A percentile compares a stretch with the other conserved stretches of the same genome.
These are phyloP conservation scores for Holothuria glaberrima DNA, from an alignment of 35 echinoderm and acorn worm species.

Conservation along the genomic window DNA sequence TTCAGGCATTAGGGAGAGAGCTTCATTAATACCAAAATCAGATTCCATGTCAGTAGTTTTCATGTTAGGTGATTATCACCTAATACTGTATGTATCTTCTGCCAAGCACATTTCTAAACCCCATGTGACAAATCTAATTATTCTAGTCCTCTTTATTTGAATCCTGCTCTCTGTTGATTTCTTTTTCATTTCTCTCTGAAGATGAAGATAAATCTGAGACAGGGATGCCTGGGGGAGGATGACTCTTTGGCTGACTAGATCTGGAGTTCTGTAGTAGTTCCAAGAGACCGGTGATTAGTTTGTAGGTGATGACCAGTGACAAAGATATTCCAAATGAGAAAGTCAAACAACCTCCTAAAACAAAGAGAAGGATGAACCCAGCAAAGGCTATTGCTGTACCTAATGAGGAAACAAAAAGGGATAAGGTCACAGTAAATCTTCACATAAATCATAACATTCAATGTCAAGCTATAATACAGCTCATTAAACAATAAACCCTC, in stretches of 20 bases:
- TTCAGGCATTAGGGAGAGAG: too few relatives aligned
- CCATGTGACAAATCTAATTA: too few relatives aligned
- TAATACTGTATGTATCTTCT: too few relatives aligned
- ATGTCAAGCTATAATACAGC: neutral
- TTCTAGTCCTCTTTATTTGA: too few relatives aligned
- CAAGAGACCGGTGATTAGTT: neutral
- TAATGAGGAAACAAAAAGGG: neutral
- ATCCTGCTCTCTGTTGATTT: neutral
- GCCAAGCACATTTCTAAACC: too few relatives aligned
- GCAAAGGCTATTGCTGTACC: conserved; percentile 43
- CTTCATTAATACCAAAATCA: too few relatives aligned
- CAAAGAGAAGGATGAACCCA: conserved; percentile 48
- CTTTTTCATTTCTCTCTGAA: neutral
- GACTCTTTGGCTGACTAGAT: neutral
- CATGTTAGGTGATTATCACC: too few relatives aligned
- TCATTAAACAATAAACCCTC: neutral
- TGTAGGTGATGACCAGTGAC: conserved; percentile 13
- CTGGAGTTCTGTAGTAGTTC: neutral
- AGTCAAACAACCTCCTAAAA: conserved; percentile 46
- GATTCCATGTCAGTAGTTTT: too few relatives aligned
- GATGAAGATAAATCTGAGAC: conserved; percentile 29
- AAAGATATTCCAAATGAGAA: conserved; percentile 41
- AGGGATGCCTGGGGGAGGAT: neutral
- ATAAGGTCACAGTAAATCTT: neutral
- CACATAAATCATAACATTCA: neutral